phyloP scores from a whole-genome alignment of 1,140 invertebrate species.

The Oreohelix idahoensis region DNA sequence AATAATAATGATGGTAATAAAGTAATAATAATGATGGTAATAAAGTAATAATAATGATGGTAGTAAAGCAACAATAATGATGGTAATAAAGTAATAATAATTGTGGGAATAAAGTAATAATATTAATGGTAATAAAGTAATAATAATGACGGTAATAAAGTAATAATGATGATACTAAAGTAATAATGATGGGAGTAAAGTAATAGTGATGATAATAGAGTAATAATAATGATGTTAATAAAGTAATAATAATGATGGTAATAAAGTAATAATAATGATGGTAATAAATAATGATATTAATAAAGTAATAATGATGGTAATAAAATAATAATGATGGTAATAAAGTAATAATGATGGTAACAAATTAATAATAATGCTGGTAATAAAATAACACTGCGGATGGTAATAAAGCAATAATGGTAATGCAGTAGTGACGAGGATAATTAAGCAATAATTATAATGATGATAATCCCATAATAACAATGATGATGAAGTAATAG shows the following conservation, averaged over 20 bases:
- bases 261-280: not conserved
- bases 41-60: not conserved
- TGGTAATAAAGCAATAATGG: not conserved
- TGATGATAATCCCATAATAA: not conserved
- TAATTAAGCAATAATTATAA: not conserved
- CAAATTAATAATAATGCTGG: too few relatives aligned
- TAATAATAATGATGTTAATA: too few relatives aligned
- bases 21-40: not conserved
- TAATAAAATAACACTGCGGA: not conserved
- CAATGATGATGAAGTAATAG: not conserved
- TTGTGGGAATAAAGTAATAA: not conserved
- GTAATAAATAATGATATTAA: not conserved
- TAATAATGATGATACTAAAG: not conserved
- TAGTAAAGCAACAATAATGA: not conserved
- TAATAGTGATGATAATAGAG: too few relatives aligned
- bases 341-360: not conserved
- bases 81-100: not conserved
- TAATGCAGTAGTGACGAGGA: too few relatives aligned
- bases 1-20: too few relatives aligned
- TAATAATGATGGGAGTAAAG: too few relatives aligned
- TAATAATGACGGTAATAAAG: not conserved
- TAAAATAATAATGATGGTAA: not conserved
- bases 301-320: not conserved
- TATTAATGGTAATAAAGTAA: not conserved
- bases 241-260: not conserved